phyloP scores from a whole-genome alignment of 2,113 vertebrate species.

The Pelobates fuscus region DNA sequence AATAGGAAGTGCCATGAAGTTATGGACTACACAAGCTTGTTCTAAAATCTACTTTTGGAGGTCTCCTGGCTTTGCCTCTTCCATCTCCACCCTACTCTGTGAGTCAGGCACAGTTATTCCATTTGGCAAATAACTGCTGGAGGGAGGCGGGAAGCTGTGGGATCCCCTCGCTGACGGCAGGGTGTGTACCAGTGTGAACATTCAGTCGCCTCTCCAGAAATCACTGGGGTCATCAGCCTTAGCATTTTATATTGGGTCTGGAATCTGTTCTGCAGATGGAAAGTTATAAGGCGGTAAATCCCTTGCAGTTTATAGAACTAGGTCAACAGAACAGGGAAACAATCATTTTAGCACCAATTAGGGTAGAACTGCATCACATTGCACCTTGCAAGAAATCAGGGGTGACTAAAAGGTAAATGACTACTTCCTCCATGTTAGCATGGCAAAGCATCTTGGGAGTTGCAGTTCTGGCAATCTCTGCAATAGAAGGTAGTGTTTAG shows the following conservation, averaged over 20 bases:
- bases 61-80: conserved; percentile 11
- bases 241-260: not conserved
- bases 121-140: conserved; percentile 1
- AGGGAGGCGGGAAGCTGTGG: conserved; percentile 12
- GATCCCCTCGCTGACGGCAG: conserved; percentile 21
- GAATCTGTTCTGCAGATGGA: not conserved
- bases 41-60: conserved; percentile 13
- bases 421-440: no score
- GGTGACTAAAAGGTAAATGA: no score
- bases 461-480: no score
- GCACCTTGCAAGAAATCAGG: no score
- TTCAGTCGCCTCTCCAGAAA: not conserved
- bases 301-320: no score
- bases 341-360: no score
- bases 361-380: no score
- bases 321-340: no score
- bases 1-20: no score
- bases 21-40: not conserved
- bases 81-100: conserved; percentile 9
- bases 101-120: conserved; percentile 15
- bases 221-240: not conserved
- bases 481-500: no score
- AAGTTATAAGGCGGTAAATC: not conserved
- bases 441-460: no score
- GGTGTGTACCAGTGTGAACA: not conserved